Evolutionary conservation across 2,888 invertebrate species (phyloP), one percentile per base, ranked within the genome.

Genomic region (Melinaea marsaeus): DNA sequence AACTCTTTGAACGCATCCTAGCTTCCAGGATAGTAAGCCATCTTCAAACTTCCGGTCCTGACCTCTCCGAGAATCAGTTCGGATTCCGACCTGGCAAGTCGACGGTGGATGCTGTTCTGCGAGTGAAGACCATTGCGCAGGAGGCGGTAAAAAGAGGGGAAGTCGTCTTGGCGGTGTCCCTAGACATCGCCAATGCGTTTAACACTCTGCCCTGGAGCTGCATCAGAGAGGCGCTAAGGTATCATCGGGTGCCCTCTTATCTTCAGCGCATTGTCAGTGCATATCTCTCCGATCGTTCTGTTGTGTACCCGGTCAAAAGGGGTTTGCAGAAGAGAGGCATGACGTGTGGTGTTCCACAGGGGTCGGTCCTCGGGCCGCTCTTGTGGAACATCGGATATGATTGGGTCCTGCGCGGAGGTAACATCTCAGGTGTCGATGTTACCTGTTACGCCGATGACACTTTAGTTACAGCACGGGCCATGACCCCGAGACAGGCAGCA

Each of bases 131-230:
- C 0, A 11, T 63, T 0, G 13, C 61, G n/a, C 62, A 63, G n/a
- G 57, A 63, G 13, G 69, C 67, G 2, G 48, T 62, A 2, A 6
- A 51, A 11, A 54, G 13, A 32, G 71, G 71, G 0, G 68, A 62
- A 13, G 68, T 65, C 13, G 59, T 66, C 3, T 11, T 73, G 58
- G 72, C 69, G 22, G 65, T 72, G 3, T 69, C 69, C 0, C 13
- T 73, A 0, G 73, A 73, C 33, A 73, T 73, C 4, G 63, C 66
- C 48, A 74, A 74, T 42, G 71, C 72, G 0, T 75, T 74, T 22
- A 73, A 74, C 32, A 57, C 66, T 13, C 54, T 75, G 4, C 73
- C 74, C 48, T 72, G 69, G 65, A 11, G n/a, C 0, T 54, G 62
- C 3, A 73, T 77, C 2, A 35, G n/a, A 59, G 69, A 68, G 57